phyloP scores from a whole-genome alignment of 1,140 invertebrate species.

The Pomacea maculata region DNA sequence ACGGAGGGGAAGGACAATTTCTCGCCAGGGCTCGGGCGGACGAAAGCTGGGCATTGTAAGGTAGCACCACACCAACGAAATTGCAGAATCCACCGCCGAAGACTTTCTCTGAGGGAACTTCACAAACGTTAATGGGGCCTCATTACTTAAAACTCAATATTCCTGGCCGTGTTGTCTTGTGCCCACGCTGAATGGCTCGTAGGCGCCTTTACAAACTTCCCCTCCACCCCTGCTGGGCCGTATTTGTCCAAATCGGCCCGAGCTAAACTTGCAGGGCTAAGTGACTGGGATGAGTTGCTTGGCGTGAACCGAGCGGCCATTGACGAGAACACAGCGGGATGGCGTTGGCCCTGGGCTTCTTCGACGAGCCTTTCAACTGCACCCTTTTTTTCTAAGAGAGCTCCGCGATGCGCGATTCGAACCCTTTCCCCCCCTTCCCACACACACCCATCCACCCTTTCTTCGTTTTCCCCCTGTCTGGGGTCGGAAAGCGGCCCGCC shows the following conservation, averaged over 20 bases:
- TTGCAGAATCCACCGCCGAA: slow-evolving; percentile 1
- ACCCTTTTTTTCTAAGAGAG: not conserved
- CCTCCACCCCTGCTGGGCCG: slow-evolving; percentile 6
- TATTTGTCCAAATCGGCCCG: slow-evolving; percentile 11
- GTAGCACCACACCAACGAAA: not conserved
- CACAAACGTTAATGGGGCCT: slow-evolving; percentile 23
- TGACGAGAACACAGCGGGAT: not conserved
- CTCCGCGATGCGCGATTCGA: not conserved
- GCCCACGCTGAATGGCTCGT: slow-evolving; percentile 8
- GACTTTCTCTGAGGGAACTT: slow-evolving; percentile 17
- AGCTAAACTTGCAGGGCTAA: slow-evolving; percentile 11
- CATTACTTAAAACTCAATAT: slow-evolving; percentile 28
- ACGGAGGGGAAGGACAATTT: slow-evolving; percentile 7
- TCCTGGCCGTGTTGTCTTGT: slow-evolving; percentile 16
- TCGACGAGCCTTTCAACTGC: too few relatives aligned
- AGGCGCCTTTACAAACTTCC: not conserved
- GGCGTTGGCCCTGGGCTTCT: not conserved
- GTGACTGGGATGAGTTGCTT: slow-evolving; percentile 7
- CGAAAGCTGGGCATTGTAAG: not conserved
- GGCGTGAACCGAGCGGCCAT: not conserved
- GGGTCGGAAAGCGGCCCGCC: too few relatives aligned
- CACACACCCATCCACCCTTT: too few relatives aligned
- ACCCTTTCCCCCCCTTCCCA: too few relatives aligned
- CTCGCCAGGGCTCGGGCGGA: not conserved
- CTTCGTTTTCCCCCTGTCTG: too few relatives aligned